Evolutionary conservation across 2,797 vertebrate species (phyloP).

Genomic region (Trematomus bernacchii): DNA sequence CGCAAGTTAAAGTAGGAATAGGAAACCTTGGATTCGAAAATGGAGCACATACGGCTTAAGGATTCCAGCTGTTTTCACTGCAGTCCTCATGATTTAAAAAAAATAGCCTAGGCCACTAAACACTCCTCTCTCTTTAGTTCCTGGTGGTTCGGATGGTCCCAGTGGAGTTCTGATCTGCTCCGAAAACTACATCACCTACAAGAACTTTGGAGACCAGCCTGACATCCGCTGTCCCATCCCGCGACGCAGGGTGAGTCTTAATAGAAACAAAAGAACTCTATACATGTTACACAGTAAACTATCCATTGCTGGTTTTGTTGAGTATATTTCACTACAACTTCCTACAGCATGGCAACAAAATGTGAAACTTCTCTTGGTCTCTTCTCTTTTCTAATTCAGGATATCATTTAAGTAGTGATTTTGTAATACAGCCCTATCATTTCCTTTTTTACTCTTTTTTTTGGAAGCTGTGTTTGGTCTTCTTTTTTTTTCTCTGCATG

Average conservation of each 20-base stretch:
- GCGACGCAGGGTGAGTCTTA: conserved; percentile 91
- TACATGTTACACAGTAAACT: neutral
- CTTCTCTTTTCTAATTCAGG: neutral
- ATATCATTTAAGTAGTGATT: neutral
- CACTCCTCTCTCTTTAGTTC: conserved; percentile 84
- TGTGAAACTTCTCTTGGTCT: neutral
- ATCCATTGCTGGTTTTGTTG: neutral
- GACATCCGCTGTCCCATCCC: conserved; percentile 99
- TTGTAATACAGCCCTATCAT: neutral
- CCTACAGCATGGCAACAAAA: neutral
- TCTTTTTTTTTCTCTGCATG: conserved; percentile 4
- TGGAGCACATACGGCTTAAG: neutral
- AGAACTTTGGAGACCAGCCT: conserved; percentile 98
- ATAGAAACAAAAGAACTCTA: neutral
- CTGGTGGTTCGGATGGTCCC: conserved; percentile 97
- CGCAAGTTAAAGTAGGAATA: neutral
- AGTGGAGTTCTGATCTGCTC: conserved; percentile 98
- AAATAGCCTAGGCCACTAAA: neutral
- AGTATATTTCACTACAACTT: neutral
- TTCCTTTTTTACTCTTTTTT: neutral
- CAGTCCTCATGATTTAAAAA: neutral
- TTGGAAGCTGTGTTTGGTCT: neutral
- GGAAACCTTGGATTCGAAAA: neutral
- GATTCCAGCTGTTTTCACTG: neutral
- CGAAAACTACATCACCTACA: conserved; percentile 99